Evolutionary conservation across 64 coral and sea anemone genomes (phyloP).

Genomic region (Astreopora myriophthalma): DNA sequence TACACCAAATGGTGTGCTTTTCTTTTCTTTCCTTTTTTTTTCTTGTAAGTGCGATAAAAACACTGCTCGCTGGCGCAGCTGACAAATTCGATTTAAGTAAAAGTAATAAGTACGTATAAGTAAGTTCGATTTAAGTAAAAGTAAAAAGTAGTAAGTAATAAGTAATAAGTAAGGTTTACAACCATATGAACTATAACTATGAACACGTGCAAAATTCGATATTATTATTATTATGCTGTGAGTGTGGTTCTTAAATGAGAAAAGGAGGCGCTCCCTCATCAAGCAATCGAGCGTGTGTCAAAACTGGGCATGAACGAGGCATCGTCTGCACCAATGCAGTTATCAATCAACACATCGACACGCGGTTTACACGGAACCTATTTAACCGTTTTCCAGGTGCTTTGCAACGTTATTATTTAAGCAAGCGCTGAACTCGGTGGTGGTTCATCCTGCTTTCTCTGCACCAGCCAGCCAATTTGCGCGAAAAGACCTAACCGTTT

Average conservation of each 20-base stretch:
- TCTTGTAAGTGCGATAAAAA: background rate
- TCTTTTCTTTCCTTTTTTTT: background rate
- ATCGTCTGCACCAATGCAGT: background rate
- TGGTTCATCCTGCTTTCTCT: background rate
- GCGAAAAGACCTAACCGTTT: conserved; percentile 33
- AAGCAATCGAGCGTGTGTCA: background rate
- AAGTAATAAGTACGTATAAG: background rate
- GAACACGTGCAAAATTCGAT: background rate
- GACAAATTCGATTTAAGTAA: conserved; percentile 1
- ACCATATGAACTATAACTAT: background rate
- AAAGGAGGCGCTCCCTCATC: background rate
- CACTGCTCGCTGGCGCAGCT: background rate
- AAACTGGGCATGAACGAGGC: background rate
- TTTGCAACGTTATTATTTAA: background rate
- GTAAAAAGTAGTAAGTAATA: too few relatives aligned
- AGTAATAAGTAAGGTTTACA: background rate
- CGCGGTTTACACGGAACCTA: background rate
- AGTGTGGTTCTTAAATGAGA: background rate
- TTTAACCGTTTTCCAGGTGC: conserved; percentile 1
- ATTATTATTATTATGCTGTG: background rate
- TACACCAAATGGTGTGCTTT: background rate
- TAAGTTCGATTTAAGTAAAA: background rate
- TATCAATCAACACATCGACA: background rate
- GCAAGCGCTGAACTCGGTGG: background rate
- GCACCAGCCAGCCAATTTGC: background rate